Evolutionary conservation across 2,888 invertebrate species (phyloP).

Genomic region (Labia minor): DNA sequence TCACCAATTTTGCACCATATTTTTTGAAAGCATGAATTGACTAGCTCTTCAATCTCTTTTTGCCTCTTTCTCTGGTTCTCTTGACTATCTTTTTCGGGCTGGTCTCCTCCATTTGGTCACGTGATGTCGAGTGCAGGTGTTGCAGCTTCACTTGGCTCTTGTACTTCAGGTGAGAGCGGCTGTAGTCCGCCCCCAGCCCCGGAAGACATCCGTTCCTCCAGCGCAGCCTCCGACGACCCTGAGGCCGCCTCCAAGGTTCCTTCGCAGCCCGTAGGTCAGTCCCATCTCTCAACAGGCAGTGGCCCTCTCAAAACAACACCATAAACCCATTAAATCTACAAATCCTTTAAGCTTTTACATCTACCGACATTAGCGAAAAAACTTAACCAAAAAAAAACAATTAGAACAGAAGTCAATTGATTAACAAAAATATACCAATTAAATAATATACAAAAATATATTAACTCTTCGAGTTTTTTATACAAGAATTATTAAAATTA

Average conservation of each 20-base stretch:
- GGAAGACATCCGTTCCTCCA: background rate
- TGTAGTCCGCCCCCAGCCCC: constrained; percentile 13
- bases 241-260: background rate
- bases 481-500: too few relatives aligned
- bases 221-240: constrained; percentile 40
- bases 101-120: constrained; percentile 13
- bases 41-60: constrained; percentile 3
- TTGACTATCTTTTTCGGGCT: constrained; percentile 13
- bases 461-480: too few relatives aligned
- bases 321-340: background rate
- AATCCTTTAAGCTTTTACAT: background rate
- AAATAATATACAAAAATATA: too few relatives aligned
- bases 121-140: background rate
- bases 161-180: constrained; percentile 13
- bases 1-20: constrained; percentile 25
- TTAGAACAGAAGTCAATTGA: too few relatives aligned
- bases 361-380: too few relatives aligned
- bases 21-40: background rate
- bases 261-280: constrained; percentile 47
- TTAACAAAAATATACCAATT: too few relatives aligned
- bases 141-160: constrained; percentile 7
- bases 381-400: too few relatives aligned
- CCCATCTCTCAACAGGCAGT: constrained; percentile 26
- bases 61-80: background rate
- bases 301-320: background rate